Conservation (phyloP, 2,888 invertebrate genomes). For the Apamea epomidion region DNA sequence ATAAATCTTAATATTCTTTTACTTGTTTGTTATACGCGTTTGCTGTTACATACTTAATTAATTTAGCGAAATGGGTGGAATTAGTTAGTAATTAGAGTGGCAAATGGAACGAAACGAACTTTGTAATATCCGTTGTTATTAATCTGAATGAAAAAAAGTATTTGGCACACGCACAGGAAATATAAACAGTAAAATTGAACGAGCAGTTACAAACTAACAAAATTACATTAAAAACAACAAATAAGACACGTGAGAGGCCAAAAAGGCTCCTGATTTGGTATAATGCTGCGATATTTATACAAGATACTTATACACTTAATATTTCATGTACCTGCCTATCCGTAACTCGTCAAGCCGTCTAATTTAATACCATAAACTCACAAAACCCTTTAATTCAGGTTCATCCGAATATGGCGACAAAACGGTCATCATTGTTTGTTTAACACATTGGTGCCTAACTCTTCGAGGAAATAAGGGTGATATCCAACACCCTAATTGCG, state of each 20-base stretch:
- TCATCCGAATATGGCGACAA: background rate
- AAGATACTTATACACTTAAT: background rate
- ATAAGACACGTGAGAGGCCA: background rate
- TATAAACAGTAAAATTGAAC: background rate
- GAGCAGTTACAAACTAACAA: background rate
- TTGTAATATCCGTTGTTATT: slow-evolving; percentile 1
- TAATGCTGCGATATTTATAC: background rate
- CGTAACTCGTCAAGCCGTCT: background rate
- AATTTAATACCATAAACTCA: background rate
- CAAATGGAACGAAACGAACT: slow-evolving; percentile 4
- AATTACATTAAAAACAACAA: too few species aligned
- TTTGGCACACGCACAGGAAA: background rate
- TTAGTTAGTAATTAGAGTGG: slow-evolving; percentile 34
- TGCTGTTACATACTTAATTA: slow-evolving; percentile 13
- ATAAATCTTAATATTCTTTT: slow-evolving; percentile 36
- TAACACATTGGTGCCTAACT: too few species aligned
- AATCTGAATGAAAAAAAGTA: background rate
- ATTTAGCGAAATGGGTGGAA: slow-evolving; percentile 16
- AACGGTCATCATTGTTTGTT: background rate
- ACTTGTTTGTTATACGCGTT: slow-evolving; percentile 48
- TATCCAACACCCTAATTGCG: too few species aligned
- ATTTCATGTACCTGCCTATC: background rate
- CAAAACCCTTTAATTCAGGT: background rate
- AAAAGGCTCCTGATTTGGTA: background rate
- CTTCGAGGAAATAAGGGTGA: background rate